Conservation (phyloP, 2,888 invertebrate genomes). For the Ochlodes sylvanus region DNA sequence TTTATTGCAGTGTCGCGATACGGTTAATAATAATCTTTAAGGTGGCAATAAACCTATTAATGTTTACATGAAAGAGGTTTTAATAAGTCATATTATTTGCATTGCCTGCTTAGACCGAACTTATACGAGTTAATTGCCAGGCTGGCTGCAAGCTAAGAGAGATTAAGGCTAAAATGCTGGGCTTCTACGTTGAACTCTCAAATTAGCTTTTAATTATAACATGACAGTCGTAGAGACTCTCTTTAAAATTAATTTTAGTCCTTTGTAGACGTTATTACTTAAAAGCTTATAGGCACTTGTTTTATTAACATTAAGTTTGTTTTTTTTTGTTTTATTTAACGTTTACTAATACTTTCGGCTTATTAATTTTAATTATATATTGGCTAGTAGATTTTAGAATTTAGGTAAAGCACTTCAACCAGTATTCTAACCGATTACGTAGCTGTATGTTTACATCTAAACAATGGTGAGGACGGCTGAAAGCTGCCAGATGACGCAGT, state of each 20-base stretch:
- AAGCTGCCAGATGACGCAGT: slow-evolving; percentile 4
- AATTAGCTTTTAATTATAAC: slow-evolving; percentile 6
- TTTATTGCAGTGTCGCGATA: no score
- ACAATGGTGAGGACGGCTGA: slow-evolving; percentile 15
- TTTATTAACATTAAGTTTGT: neutral
- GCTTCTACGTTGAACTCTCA: slow-evolving; percentile 1
- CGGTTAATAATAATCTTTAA: no score
- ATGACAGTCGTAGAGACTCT: neutral
- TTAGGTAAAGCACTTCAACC: neutral
- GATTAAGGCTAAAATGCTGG: slow-evolving; percentile 1
- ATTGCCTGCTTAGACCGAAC: no score
- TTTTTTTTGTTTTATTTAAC: neutral
- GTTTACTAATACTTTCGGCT: neutral
- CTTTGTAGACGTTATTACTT: slow-evolving; percentile 8
- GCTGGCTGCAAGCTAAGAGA: neutral
- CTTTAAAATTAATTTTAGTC: slow-evolving; percentile 1
- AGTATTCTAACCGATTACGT: slow-evolving; percentile 18
- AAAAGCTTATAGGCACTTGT: neutral
- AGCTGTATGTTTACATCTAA: neutral
- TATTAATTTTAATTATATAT: neutral
- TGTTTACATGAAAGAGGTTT: no score
- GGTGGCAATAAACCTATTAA: no score
- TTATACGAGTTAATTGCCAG: neutral
- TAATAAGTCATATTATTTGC: no score
- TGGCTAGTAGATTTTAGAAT: neutral